Base-by-base conservation (phyloP, 2,113 vertebrate species). In the Apteryx owenii region DNA sequence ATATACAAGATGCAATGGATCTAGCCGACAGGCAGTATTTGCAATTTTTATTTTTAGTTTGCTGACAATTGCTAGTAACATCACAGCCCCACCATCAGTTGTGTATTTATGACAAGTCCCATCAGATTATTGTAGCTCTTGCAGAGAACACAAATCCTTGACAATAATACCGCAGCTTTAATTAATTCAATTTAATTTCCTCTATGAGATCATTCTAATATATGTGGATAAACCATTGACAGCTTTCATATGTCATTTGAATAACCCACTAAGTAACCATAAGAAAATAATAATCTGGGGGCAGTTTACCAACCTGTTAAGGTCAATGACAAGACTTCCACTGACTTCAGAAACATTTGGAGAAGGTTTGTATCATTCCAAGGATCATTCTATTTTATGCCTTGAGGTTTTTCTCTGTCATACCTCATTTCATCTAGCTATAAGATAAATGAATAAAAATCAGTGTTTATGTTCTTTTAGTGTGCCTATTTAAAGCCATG, bases 141-240 rank as follows among this genome's bases (percentile, higher is more conserved):
- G n/a, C 9, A 85, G 28, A 85, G 46, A 92, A 89, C 7, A 56
- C 16, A 81, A 68, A 69, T 56, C 53, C 22, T 65, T 72, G 12
- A 53, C 12, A 77, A 68, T 19, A 90, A 12, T 36, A 51, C 6
- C 22, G 69, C 9, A 58, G 7, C 9, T 81, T 88, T 65, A 88
- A 87, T 72, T 40, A 51, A 69, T 65, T 79, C 28, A 65, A 4
- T 93, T 84, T 91, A 76, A 93, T 89, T 95, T 91, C 84, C 84
- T 89, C 19, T 48, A 29, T 87, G 50, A 81, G 9, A 70, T 61
- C 9, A 56, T 90, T 83, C 36, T 62, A 65, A 64, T 81, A 79
- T 64, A 2, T 44, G 25, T 84, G 31, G n/a, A 56, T 82, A 85
- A 91, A 68, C 4, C 21, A 51, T 0, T 72, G 31, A 65, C 21